These are phyloP conservation scores for Trematomus loennbergii DNA, from an alignment of 2,113 vertebrate species.

Conservation along the genomic window DNA sequence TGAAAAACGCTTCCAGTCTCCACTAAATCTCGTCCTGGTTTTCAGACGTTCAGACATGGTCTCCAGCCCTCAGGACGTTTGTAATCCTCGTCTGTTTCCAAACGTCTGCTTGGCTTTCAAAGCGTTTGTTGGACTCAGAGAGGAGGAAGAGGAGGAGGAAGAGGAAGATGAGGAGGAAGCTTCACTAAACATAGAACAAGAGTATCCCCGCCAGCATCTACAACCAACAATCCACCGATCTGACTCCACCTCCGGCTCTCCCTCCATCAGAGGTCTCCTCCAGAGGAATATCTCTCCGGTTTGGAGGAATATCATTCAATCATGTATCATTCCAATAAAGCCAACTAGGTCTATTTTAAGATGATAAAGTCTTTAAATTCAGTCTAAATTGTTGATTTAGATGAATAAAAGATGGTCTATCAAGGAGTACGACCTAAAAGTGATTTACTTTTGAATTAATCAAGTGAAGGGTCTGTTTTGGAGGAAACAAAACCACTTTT, in stretches of 20 bases:
- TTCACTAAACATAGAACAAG: constrained; percentile 46
- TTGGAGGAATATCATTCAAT: neutral
- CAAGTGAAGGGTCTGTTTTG: no score
- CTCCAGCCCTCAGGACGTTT: neutral
- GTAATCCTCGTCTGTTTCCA: neutral
- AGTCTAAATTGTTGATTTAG: no score
- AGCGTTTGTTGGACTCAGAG: neutral
- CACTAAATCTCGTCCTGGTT: neutral
- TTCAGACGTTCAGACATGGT: neutral
- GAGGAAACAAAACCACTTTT: no score
- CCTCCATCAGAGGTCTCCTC: constrained; percentile 15
- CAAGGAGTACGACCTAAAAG: no score
- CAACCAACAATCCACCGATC: constrained; percentile 36
- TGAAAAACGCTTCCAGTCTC: neutral
- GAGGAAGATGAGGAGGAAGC: neutral
- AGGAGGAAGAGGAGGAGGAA: neutral
- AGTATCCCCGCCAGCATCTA: constrained; percentile 33
- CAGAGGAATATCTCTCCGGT: constrained; percentile 13
- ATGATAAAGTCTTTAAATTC: no score
- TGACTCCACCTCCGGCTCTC: constrained; percentile 26
- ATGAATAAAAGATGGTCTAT: no score
- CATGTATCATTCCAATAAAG: neutral
- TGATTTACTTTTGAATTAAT: no score
- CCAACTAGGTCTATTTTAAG: no score
- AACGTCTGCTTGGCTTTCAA: neutral